phyloP scores from a whole-genome alignment of 1,140 invertebrate species.

The Drosophila santomea region DNA sequence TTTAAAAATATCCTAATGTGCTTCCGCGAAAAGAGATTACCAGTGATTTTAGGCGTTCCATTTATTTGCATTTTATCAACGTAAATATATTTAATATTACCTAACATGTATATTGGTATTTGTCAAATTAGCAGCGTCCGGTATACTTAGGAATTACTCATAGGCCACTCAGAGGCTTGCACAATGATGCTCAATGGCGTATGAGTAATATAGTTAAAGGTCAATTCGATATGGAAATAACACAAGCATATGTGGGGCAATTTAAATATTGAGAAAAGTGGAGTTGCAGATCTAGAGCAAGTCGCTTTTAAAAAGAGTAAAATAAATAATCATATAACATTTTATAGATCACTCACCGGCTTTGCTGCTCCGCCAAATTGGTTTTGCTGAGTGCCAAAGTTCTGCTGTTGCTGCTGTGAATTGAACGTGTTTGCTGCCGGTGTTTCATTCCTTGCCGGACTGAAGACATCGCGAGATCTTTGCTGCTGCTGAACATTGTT shows the following conservation, averaged over 20 bases:
- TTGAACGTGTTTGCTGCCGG: conserved; percentile 59
- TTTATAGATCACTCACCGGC: conserved; percentile 57
- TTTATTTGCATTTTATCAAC: background rate
- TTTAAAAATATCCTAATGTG: conserved; percentile 58
- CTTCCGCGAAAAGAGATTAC: conserved; percentile 45
- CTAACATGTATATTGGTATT: background rate
- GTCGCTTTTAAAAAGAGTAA: background rate
- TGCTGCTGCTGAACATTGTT: conserved; percentile 73
- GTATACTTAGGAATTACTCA: conserved; percentile 48
- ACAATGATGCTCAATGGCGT: conserved; percentile 6
- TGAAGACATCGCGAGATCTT: conserved; percentile 65
- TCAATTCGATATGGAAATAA: conserved; percentile 22
- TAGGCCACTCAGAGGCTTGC: conserved; percentile 11
- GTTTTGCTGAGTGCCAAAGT: conserved; percentile 58
- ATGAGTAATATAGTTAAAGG: conserved; percentile 42
- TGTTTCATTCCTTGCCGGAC: conserved; percentile 49
- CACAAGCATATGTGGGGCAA: conserved; percentile 1
- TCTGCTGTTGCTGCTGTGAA: conserved; percentile 56
- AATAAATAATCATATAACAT: background rate
- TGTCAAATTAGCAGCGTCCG: conserved; percentile 2
- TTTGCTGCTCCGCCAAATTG: conserved; percentile 68
- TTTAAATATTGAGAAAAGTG: background rate
- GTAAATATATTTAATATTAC: background rate
- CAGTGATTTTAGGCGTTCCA: conserved; percentile 1
- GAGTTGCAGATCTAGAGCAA: background rate